These are phyloP conservation scores for Onthophagus sagittarius DNA, from an alignment of 2,888 invertebrate genomes.

Conservation along the genomic window DNA sequence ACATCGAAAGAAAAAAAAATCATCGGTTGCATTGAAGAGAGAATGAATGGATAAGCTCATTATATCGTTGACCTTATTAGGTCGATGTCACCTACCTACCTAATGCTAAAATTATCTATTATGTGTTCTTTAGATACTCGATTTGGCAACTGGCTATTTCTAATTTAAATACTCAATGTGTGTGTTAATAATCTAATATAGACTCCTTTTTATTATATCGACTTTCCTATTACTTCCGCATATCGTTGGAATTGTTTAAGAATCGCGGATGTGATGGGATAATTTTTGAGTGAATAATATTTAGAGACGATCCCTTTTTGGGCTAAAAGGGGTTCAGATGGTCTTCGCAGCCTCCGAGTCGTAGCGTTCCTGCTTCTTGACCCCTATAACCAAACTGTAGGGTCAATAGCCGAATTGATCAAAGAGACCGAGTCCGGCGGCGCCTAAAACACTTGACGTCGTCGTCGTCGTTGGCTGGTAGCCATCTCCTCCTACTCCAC, in stretches of 20 bases:
- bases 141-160: too few relatives aligned
- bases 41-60: too few relatives aligned
- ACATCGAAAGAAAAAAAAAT: background rate
- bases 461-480: background rate
- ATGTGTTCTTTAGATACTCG: too few relatives aligned
- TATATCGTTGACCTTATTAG: too few relatives aligned
- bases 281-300: background rate
- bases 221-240: too few relatives aligned
- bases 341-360: background rate
- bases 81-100: too few relatives aligned
- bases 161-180: too few relatives aligned
- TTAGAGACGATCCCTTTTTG: background rate
- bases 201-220: too few relatives aligned
- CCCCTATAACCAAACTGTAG: conserved; percentile 11
- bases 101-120: too few relatives aligned
- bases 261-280: background rate
- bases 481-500: background rate
- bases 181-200: too few relatives aligned
- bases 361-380: background rate
- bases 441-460: conserved; percentile 30
- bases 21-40: background rate
- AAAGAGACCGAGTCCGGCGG: conserved; percentile 29
- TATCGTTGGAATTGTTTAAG: background rate
- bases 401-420: conserved; percentile 35
- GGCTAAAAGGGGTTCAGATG: conserved; percentile 27